These are phyloP conservation scores for Syrrhaptes paradoxus DNA, from an alignment of 2,113 vertebrate genomes.

Conservation along the genomic window DNA sequence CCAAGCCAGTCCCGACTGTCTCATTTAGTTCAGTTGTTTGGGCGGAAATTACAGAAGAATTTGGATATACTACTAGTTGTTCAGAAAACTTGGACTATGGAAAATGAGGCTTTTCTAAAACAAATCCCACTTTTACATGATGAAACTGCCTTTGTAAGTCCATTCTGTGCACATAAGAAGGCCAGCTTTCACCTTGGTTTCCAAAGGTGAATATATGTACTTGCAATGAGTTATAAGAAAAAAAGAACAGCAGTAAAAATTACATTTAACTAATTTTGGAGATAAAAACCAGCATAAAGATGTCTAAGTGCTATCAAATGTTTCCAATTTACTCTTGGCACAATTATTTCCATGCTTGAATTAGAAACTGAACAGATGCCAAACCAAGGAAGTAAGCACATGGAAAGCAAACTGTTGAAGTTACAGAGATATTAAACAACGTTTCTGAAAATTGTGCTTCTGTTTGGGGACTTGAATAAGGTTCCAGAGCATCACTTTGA, in stretches of 20 bases:
- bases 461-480: not conserved
- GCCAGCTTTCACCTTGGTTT: not conserved
- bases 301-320: slow-evolving; percentile 4
- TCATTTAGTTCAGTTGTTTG: not conserved
- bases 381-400: not conserved
- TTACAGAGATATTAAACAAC: not conserved
- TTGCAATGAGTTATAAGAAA: not conserved
- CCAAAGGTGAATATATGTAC: not conserved
- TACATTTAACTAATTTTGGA: not conserved
- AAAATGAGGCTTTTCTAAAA: not conserved
- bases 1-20: not conserved
- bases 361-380: slow-evolving; percentile 13
- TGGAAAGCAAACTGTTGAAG: not conserved
- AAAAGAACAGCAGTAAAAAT: not conserved
- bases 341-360: slow-evolving; percentile 16
- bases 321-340: slow-evolving; percentile 45
- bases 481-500: not conserved
- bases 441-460: not conserved
- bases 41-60: not conserved
- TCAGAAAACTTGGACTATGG: not conserved
- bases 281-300: not conserved
- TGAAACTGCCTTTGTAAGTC: not conserved
- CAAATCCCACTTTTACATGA: not conserved
- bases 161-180: not conserved
- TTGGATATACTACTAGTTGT: not conserved